These are phyloP conservation scores for Eulacestoma nigropectus DNA, from an alignment of 2,113 vertebrate genomes.

Conservation along the genomic window DNA sequence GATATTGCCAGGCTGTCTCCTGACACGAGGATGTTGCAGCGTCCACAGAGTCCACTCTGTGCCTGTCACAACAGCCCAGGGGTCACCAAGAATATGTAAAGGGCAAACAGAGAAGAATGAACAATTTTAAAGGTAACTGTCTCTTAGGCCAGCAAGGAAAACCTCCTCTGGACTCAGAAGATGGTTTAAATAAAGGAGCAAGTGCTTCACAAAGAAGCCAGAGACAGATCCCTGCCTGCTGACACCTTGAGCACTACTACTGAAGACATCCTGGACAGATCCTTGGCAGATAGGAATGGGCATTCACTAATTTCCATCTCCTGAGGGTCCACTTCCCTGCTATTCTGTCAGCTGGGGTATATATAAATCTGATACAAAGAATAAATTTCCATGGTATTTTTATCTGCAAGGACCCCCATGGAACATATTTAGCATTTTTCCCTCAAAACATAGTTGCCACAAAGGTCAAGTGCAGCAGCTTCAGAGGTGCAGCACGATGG, in stretches of 20 bases:
- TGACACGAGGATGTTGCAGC: not conserved
- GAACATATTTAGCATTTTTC: not conserved
- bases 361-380: not conserved
- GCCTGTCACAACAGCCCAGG: not conserved
- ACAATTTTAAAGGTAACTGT: not conserved
- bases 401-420: not conserved
- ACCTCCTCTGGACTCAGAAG: not conserved
- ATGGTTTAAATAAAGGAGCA: not conserved
- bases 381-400: not conserved
- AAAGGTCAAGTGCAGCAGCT: not conserved
- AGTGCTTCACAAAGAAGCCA: not conserved
- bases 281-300: not conserved
- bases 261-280: not conserved
- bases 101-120: not conserved
- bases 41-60: not conserved
- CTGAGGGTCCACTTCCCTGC: not conserved
- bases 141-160: not conserved
- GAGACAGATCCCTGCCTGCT: not conserved
- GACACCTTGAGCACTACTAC: not conserved
- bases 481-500: not conserved
- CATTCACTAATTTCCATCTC: not conserved
- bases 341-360: not conserved
- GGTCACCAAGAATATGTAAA: not conserved
- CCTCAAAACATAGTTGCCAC: not conserved
- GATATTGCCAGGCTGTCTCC: not conserved